A percentile compares a stretch with the other conserved stretches of the same genome.
phyloP scores from a whole-genome alignment of 2,797 vertebrate genomes.

The Adelosebastes latens region DNA sequence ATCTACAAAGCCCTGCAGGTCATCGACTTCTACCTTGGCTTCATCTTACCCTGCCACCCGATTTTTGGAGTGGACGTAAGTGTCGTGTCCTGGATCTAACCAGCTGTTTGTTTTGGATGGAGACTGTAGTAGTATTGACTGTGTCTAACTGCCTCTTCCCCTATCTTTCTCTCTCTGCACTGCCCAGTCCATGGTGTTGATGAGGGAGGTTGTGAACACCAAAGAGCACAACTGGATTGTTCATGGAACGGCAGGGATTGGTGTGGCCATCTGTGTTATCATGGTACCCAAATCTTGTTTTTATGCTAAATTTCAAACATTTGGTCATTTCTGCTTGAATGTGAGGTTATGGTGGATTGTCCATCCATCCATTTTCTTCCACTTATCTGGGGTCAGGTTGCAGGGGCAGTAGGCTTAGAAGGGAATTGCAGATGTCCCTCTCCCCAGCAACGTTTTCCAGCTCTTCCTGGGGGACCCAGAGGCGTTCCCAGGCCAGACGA shows the following conservation, averaged over 20 bases:
- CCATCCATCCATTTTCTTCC: too few relatives aligned
- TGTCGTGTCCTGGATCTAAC: background rate
- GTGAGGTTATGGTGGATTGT: background rate
- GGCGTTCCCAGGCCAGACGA: too few relatives aligned
- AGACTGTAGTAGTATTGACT: background rate
- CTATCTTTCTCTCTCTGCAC: conserved; percentile 12
- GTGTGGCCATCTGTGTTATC: conserved; percentile 70
- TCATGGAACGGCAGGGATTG: conserved; percentile 65
- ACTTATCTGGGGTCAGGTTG: too few relatives aligned
- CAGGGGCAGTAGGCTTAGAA: too few relatives aligned
- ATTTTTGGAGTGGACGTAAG: conserved; percentile 79
- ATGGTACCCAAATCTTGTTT: conserved; percentile 57
- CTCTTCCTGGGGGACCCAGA: too few relatives aligned
- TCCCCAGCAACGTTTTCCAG: too few relatives aligned
- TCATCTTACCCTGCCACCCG: conserved; percentile 71
- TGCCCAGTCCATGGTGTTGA: conserved; percentile 68
- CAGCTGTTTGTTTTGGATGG: background rate
- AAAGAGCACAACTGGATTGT: conserved; percentile 73
- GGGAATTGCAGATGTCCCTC: too few relatives aligned
- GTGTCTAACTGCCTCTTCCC: background rate
- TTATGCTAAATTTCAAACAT: background rate
- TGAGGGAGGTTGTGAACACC: conserved; percentile 73
- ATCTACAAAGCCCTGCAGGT: conserved; percentile 90
- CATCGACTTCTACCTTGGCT: conserved; percentile 80
- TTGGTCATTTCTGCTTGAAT: background rate